These are phyloP conservation scores for Drosophila yakuba DNA, from an alignment of 1,140 invertebrate species.

Conservation along the genomic window DNA sequence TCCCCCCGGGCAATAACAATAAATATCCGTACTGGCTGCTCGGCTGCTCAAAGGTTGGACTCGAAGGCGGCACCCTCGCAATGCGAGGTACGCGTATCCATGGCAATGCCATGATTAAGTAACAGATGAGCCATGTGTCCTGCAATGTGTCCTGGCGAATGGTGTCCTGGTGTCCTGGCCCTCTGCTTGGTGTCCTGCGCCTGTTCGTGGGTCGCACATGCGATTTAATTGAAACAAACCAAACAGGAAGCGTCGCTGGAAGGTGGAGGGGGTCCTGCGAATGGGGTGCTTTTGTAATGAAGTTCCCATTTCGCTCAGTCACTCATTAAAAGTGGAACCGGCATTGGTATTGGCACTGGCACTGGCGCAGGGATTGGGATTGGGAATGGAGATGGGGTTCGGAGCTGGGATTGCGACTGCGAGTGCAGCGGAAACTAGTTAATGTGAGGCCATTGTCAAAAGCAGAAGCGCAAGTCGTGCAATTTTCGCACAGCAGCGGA, in stretches of 20 bases:
- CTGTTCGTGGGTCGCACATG: conserved; percentile 65
- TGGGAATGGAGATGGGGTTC: conserved; percentile 7
- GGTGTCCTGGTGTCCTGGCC: conserved; percentile 15
- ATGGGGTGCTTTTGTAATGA: conserved; percentile 80
- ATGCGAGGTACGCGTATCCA: conserved; percentile 61
- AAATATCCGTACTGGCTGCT: conserved; percentile 44
- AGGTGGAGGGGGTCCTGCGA: conserved; percentile 22
- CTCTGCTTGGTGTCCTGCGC: conserved; percentile 16
- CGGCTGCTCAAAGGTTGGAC: conserved; percentile 35
- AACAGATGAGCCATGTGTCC: conserved; percentile 75
- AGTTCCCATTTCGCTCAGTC: conserved; percentile 70
- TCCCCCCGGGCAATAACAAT: conserved; percentile 42
- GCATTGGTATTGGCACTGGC: conserved; percentile 1
- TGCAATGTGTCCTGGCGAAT: conserved; percentile 30
- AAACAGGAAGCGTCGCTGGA: conserved; percentile 68
- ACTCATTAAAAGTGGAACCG: conserved; percentile 67
- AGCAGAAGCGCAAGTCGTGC: conserved; percentile 82
- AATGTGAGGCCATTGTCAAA: conserved; percentile 82
- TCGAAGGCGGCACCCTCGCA: conserved; percentile 38
- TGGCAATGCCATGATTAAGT: conserved; percentile 82
- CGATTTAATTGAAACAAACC: conserved; percentile 83
- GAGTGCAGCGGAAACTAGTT: conserved; percentile 81
- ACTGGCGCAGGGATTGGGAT: background rate
- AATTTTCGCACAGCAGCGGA: conserved; percentile 75
- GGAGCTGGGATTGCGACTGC: conserved; percentile 26